These are phyloP conservation scores for Triplophysa dalaica DNA, from an alignment of 2,113 vertebrate genomes.

Conservation along the genomic window DNA sequence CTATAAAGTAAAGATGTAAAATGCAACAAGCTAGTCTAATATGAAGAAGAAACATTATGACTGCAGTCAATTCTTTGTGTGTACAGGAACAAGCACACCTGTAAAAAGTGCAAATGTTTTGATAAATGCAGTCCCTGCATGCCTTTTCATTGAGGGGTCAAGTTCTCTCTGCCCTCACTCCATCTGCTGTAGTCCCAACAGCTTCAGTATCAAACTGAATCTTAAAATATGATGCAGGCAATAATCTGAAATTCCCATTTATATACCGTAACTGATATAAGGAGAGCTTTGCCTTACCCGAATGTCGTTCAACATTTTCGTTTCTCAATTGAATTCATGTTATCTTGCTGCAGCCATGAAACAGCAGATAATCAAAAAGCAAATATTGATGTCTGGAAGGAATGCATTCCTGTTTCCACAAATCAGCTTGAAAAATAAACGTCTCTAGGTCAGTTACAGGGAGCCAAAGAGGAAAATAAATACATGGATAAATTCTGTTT, in stretches of 20 bases:
- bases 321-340: neutral
- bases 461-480: conserved; percentile 30
- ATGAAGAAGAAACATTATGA: too few species aligned
- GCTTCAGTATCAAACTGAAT: neutral
- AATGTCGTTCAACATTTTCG: neutral
- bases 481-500: conserved; percentile 36
- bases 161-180: neutral
- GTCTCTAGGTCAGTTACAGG: conserved; percentile 27
- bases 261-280: neutral
- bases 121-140: too few species aligned
- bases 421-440: conserved; percentile 54
- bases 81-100: too few species aligned
- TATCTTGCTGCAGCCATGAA: conserved; percentile 15
- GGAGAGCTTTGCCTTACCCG: conserved; percentile 10
- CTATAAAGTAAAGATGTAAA: too few species aligned
- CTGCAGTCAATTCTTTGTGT: too few species aligned
- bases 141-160: neutral
- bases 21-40: too few species aligned
- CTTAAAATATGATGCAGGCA: neutral
- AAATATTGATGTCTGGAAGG: conserved; percentile 56
- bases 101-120: too few species aligned
- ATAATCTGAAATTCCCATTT: neutral
- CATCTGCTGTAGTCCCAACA: neutral
- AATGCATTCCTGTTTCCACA: conserved; percentile 43
- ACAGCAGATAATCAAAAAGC: conserved; percentile 48